These are phyloP conservation scores for Emys orbicularis DNA, from an alignment of 2,797 vertebrate species.

Conservation along the genomic window DNA sequence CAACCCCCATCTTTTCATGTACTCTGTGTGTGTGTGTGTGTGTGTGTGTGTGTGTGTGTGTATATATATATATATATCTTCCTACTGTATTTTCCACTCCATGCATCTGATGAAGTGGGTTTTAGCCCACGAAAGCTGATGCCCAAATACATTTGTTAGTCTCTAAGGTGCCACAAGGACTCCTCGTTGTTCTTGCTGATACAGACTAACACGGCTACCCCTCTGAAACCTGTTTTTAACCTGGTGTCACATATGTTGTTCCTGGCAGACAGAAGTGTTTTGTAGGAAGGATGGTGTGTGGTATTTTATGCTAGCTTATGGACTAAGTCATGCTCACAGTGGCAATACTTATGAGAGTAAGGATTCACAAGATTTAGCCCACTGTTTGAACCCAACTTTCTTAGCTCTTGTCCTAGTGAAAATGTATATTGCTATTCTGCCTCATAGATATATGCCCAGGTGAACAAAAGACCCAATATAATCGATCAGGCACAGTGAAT, in stretches of 20 bases:
- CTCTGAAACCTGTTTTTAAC: not conserved
- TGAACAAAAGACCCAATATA: not conserved
- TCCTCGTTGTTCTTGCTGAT: too few species aligned
- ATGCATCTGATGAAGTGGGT: too few species aligned
- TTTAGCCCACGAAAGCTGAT: too few species aligned
- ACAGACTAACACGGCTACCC: too few species aligned
- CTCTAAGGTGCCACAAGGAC: too few species aligned
- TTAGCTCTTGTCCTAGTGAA: not conserved
- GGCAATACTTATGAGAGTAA: not conserved
- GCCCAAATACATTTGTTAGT: too few species aligned
- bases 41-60: too few species aligned
- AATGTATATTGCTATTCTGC: not conserved
- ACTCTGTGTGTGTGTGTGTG: too few species aligned
- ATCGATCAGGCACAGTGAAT: not conserved
- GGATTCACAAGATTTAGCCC: not conserved
- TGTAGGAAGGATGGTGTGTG: not conserved
- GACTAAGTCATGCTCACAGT: not conserved
- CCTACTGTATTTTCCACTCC: too few species aligned
- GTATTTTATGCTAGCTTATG: not conserved
- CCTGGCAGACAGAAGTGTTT: not conserved
- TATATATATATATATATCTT: too few species aligned
- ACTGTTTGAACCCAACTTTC: not conserved
- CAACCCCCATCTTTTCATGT: too few species aligned
- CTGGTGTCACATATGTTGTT: not conserved
- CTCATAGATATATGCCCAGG: not conserved